These are phyloP conservation scores for Lobophora halterata DNA, from an alignment of 2,888 invertebrate species.

Conservation along the genomic window DNA sequence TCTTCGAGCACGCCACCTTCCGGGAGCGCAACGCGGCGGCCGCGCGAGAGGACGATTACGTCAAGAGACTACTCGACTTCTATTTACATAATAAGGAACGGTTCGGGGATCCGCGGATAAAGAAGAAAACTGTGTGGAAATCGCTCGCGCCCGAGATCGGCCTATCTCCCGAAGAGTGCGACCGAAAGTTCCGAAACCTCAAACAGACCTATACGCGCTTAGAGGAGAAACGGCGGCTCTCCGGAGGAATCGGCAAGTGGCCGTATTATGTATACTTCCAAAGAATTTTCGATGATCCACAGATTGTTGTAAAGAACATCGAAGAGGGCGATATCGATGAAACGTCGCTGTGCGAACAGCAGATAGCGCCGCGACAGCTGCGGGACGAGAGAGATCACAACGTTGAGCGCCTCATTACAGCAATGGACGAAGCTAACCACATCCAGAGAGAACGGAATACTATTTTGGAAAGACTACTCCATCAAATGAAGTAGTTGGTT, in stretches of 20 bases:
- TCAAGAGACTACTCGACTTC: slow-evolving; percentile 58
- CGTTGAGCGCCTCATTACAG: slow-evolving; percentile 57
- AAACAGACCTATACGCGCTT: slow-evolving; percentile 69
- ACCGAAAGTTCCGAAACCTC: slow-evolving; percentile 67
- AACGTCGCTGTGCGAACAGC: slow-evolving; percentile 48
- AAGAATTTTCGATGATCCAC: slow-evolving; percentile 53
- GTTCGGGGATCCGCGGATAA: slow-evolving; percentile 59
- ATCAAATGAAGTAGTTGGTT: slow-evolving; percentile 34
- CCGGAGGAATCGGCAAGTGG: slow-evolving; percentile 61
- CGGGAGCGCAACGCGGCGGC: slow-evolving; percentile 28
- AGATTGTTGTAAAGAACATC: neutral
- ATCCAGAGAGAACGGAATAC: slow-evolving; percentile 68
- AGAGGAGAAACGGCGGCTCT: slow-evolving; percentile 51
- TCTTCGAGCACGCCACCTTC: slow-evolving; percentile 39
- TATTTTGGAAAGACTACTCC: slow-evolving; percentile 62
- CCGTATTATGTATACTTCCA: slow-evolving; percentile 67
- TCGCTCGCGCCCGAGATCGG: slow-evolving; percentile 53
- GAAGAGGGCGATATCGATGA: slow-evolving; percentile 38
- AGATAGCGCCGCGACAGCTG: slow-evolving; percentile 45
- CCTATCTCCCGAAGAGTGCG: slow-evolving; percentile 62
- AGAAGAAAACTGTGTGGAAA: slow-evolving; percentile 64
- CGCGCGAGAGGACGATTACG: slow-evolving; percentile 53
- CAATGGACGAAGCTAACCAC: slow-evolving; percentile 62
- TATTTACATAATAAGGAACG: slow-evolving; percentile 63
- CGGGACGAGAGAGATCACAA: slow-evolving; percentile 47